Base-by-base conservation (phyloP, 2,113 vertebrate genomes). In the Tinamus guttatus region DNA sequence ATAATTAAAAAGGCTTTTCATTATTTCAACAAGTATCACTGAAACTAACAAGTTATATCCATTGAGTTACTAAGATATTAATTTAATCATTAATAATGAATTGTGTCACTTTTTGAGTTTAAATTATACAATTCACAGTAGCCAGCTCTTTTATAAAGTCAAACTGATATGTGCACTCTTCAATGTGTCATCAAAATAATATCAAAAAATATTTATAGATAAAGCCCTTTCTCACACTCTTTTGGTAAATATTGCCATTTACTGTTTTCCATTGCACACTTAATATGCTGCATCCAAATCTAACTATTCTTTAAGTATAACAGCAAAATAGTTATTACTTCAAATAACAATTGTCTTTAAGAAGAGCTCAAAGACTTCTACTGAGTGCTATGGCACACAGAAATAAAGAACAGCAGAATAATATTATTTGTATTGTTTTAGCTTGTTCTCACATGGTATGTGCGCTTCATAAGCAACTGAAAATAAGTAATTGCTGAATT, bases 21-120 rank as follows among this genome's bases (percentile, higher is more conserved):
- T 87, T 84, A 81, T 77, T 97, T 94, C 21, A 54, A 81, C 67
- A 97, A 90, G 88, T 20, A 56, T 41, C 75, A 94, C 74, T 84
- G 85, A 96, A 95, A 79, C 13, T 32, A 84, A 49, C 10, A 87
- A 79, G 3, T 49, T 82, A 52, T 67, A 58, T 81, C 58, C 78
- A 43, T 80, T 40, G 74, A 76, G 78, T 94, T 92, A 58, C 22
- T 73, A 85, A 56, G 85, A 67, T 47, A 71, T 51, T 59, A 74
- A 83, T 92, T 63, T 71, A 87, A 60, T 81, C 78, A 22, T 92
- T 92, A 94, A 85, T 73, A 79, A 71, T 34, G 15, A 94, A 81
- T 87, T 73, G 27, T 30, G 71, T 41, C 8, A 5, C 2, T 27
- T 89, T 97, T 81, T 58, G n/a, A 60, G 75, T 92, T 82, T 83